Conservation (phyloP, 2,113 vertebrate genomes). For the Camelus bactrianus region DNA sequence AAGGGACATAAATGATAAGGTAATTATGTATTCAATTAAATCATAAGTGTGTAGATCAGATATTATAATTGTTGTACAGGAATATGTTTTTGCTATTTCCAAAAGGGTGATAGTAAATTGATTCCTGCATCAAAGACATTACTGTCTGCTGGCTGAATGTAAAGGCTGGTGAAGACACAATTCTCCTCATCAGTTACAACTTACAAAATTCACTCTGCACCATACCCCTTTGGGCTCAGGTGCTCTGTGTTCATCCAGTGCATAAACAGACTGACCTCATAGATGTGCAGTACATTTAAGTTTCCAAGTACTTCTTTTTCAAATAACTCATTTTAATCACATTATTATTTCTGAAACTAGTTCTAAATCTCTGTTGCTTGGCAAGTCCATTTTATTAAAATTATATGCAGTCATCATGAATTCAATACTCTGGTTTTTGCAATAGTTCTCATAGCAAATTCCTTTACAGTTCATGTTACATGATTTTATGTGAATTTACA, state of each 20-base stretch:
- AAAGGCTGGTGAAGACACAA: not conserved
- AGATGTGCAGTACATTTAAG: not conserved
- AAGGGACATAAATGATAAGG: not conserved
- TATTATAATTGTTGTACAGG: not conserved
- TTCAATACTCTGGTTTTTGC: not conserved
- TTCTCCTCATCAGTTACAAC: not conserved
- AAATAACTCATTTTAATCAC: not conserved
- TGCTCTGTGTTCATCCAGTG: not conserved
- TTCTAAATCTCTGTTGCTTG: not conserved
- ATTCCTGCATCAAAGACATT: not conserved
- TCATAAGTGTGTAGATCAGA: not conserved
- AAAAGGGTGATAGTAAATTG: not conserved
- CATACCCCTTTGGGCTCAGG: fast-evolving
- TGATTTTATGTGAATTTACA: not conserved
- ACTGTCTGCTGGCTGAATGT: not conserved
- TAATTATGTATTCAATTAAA: not conserved
- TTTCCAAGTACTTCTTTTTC: not conserved
- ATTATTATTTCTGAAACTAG: not conserved
- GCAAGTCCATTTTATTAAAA: not conserved
- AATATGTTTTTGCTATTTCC: not conserved
- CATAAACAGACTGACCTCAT: not conserved
- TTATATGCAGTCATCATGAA: not conserved
- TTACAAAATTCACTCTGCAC: not conserved
- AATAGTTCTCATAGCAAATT: not conserved
- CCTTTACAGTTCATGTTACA: not conserved